Percentiles rank a stretch among this genome's conserved stretches.
Evolutionary conservation across 2,888 invertebrate species (phyloP).

Genomic region (Acanthosepion lycidas): DNA sequence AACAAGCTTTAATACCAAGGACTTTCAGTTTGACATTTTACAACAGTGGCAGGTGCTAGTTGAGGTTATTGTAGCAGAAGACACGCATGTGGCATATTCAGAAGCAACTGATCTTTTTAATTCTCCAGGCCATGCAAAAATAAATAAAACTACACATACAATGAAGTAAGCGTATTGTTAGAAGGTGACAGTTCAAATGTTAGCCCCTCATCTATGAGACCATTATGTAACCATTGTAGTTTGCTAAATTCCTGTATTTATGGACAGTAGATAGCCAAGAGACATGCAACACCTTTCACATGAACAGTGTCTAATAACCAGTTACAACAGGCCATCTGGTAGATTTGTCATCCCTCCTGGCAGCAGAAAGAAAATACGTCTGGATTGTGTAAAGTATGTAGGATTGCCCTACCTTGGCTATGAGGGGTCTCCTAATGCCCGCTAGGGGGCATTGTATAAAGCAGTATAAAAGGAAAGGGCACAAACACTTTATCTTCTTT

Average conservation of each 20-base stretch:
- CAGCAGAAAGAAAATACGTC: too few species aligned
- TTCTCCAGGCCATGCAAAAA: not conserved
- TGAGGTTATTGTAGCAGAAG: not conserved
- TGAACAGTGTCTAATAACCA: not conserved
- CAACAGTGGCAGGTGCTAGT: not conserved
- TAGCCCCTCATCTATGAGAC: not conserved
- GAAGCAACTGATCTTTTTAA: not conserved
- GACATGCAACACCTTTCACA: constrained; percentile 8
- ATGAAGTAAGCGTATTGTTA: not conserved
- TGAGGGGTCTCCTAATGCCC: too few species aligned
- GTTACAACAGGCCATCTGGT: not conserved
- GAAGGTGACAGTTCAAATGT: not conserved
- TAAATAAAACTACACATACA: not conserved
- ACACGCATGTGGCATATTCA: not conserved
- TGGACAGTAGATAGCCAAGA: not conserved
- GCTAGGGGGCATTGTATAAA: too few species aligned
- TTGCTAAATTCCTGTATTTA: not conserved
- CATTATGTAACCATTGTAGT: not conserved
- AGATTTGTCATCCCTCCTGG: not conserved
- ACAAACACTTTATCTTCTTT: too few species aligned
- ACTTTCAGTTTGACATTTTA: too few species aligned
- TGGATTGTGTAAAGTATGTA: too few species aligned
- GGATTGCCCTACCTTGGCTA: too few species aligned
- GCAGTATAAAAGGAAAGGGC: too few species aligned
- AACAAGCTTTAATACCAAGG: too few species aligned